Conservation (phyloP, 2,797 vertebrate species). For the Clarias pachynema region DNA sequence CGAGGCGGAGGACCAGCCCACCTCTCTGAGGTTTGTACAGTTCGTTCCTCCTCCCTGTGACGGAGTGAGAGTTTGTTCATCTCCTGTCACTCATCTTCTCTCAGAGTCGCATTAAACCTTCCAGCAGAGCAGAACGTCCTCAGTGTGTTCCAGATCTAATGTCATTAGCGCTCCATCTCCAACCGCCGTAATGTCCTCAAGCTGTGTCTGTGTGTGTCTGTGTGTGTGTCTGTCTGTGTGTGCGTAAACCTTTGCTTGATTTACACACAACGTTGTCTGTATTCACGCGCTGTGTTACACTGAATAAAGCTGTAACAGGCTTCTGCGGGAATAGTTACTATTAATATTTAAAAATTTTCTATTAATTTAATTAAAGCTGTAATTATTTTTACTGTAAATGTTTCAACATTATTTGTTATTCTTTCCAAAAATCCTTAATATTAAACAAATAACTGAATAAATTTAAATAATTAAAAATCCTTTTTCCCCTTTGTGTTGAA, state of each 20-base stretch:
- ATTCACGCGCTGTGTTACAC: too few species aligned
- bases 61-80: neutral
- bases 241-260: neutral
- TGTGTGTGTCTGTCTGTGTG: conserved; percentile 75
- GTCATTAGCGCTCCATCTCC: neutral
- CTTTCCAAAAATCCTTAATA: too few species aligned
- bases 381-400: too few species aligned
- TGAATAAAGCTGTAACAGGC: too few species aligned
- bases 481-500: too few species aligned
- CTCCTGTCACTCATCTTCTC: neutral
- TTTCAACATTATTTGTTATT: too few species aligned
- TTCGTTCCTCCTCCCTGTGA: conserved; percentile 39
- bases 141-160: conserved; percentile 5
- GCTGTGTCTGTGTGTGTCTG: neutral
- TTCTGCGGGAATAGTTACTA: too few species aligned
- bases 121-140: neutral
- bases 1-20: conserved; percentile 81
- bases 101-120: conserved; percentile 21
- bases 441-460: too few species aligned
- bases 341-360: too few species aligned
- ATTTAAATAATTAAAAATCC: too few species aligned
- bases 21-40: conserved; percentile 84
- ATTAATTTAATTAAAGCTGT: too few species aligned
- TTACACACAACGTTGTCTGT: too few species aligned
- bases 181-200: neutral